Conservation (phyloP, 2,113 vertebrate genomes). For the Tautogolabrus adspersus region DNA sequence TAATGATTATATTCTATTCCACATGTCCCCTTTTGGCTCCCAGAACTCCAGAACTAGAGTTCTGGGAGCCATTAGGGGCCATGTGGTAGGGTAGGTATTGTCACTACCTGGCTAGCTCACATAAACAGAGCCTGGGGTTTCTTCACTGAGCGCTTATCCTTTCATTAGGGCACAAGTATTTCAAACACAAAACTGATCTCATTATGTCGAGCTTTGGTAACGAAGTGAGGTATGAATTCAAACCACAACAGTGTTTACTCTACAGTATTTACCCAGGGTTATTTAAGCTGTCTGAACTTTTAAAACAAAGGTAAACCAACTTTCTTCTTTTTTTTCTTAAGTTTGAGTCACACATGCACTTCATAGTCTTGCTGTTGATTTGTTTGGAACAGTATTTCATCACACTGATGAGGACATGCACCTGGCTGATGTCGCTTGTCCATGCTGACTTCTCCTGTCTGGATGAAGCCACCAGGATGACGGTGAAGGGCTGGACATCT, state of each 20-base stretch:
- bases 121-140: too few species aligned
- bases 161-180: too few species aligned
- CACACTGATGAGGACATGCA: slow-evolving; percentile 44
- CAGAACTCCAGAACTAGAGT: too few species aligned
- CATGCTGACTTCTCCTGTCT: slow-evolving; percentile 96
- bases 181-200: neutral
- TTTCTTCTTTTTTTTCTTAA: neutral
- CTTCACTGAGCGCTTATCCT: too few species aligned
- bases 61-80: too few species aligned
- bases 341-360: neutral
- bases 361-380: neutral
- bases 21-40: too few species aligned
- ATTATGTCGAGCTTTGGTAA: neutral
- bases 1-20: neutral
- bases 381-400: neutral
- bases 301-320: neutral
- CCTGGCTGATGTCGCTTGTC: slow-evolving; percentile 99
- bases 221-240: neutral
- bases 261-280: neutral
- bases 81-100: too few species aligned
- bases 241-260: neutral
- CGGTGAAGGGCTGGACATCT: slow-evolving; percentile 89
- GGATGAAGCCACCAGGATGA: slow-evolving; percentile 96
- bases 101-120: too few species aligned
- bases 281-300: neutral